Conservation (phyloP, 2,888 invertebrate species). For the Apodemia duryi region DNA sequence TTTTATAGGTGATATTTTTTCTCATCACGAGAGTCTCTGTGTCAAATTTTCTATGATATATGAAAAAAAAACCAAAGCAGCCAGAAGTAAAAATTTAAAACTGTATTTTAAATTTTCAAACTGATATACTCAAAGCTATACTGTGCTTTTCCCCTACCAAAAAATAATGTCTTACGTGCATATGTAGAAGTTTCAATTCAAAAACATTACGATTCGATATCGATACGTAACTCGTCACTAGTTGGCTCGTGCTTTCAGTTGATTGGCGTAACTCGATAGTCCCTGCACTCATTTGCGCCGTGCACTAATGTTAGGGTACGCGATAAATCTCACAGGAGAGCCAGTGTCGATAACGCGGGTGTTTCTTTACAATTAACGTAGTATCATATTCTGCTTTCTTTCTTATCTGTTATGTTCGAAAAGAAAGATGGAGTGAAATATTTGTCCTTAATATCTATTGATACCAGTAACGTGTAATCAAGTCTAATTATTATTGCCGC, state of each 20-base stretch:
- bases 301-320: constrained; percentile 53
- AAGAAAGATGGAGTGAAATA: background rate
- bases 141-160: no score
- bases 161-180: no score
- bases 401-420: background rate
- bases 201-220: constrained; percentile 22
- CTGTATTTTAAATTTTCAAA: no score
- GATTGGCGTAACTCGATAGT: constrained; percentile 77
- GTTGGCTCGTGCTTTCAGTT: constrained; percentile 63
- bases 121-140: no score
- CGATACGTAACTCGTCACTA: constrained; percentile 52
- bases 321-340: constrained; percentile 56
- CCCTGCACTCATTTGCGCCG: constrained; percentile 67
- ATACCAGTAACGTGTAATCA: no score
- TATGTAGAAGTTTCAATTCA: no score
- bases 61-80: background rate
- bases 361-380: constrained; percentile 14
- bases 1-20: no score
- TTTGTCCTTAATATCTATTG: no score
- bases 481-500: no score
- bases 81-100: no score
- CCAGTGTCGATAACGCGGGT: constrained; percentile 39
- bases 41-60: no score
- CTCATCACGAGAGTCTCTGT: no score
- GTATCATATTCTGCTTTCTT: constrained; percentile 6